A percentile compares a stretch with the other conserved stretches of the same genome.
These are phyloP conservation scores for Subacronicta megacephala DNA, from an alignment of 2,888 invertebrate genomes.

Conservation along the genomic window DNA sequence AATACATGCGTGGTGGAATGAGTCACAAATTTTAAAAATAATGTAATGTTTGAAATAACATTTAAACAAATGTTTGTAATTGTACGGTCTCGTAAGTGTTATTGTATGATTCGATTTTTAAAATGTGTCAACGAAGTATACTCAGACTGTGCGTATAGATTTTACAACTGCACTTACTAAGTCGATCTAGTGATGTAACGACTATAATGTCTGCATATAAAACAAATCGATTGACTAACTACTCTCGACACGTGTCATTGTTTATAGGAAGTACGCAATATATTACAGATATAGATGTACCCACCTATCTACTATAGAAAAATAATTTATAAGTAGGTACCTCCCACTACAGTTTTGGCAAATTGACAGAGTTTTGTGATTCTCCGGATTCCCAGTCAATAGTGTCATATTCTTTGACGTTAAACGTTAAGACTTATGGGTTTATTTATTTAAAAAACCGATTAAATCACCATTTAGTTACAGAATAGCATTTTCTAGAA, in stretches of 20 bases:
- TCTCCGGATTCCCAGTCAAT: constrained; percentile 50
- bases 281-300: constrained; percentile 11
- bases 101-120: neutral
- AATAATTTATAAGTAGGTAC: constrained; percentile 16
- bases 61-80: neutral
- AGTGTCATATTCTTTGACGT: constrained; percentile 51
- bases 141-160: constrained; percentile 7
- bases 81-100: too few relatives aligned
- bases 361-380: constrained; percentile 53
- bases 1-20: too few relatives aligned
- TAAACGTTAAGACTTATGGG: constrained; percentile 23
- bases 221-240: constrained; percentile 34
- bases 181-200: constrained; percentile 34
- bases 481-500: too few relatives aligned
- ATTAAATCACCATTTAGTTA: neutral
- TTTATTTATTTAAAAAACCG: too few relatives aligned
- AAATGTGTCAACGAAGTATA: constrained; percentile 7
- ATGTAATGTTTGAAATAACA: neutral
- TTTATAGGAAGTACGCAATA: constrained; percentile 43
- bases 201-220: constrained; percentile 22
- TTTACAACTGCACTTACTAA: constrained; percentile 23
- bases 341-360: constrained; percentile 55
- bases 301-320: neutral
- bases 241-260: constrained; percentile 42
- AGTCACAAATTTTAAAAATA: too few relatives aligned